Base-by-base conservation (phyloP, 2,797 vertebrate genomes). In the Macropodus opercularis region DNA sequence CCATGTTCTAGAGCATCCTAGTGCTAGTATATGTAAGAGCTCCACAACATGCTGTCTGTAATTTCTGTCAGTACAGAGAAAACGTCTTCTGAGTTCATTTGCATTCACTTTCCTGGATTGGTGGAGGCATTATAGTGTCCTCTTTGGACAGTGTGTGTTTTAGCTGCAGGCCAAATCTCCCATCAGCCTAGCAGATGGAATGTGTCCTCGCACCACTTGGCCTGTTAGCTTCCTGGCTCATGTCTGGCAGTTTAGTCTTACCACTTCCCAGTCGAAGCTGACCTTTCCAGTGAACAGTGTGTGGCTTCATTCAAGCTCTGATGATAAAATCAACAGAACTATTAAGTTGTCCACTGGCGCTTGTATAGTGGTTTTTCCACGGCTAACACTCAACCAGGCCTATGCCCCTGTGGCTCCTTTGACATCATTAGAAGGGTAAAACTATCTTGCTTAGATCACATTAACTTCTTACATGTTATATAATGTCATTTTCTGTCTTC, bases 161-260 rank as follows among this genome's bases (percentile, higher is more conserved):
- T 1, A 11, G 21, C 40, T 29, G 19, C 8, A 19, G 68, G 54
- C 65, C 61, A 80, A 32, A 26, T 58, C 27, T 51, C 41, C 62
- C 49, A 44, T 61, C 32, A 47, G 51, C 23, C 36, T 14, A 58
- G 47, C 66, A 80, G 59, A 80, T 74, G 55, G 70, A 61, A 14
- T 3, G 15, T 51, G 42, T 46, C 63, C 49, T 39, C 5, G 26
- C 51, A 47, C 43, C 52, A 60, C 52, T 66, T 66, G 61, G 64
- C 72, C 47, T 38, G 38, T 64, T 64, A 43, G 38, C 53, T 43
- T 55, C 46, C 26, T 59, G 65, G 69, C 49, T 51, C 1, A 2
- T 36, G 39, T 44, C 58, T 5, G 54, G 17, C 46, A 51, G 42
- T 75, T 9, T 1, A 35, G 54, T 21, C n/a, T 5, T 8, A 10